Evolutionary conservation across 2,797 vertebrate species (phyloP).

Genomic region (Spea hammondii): DNA sequence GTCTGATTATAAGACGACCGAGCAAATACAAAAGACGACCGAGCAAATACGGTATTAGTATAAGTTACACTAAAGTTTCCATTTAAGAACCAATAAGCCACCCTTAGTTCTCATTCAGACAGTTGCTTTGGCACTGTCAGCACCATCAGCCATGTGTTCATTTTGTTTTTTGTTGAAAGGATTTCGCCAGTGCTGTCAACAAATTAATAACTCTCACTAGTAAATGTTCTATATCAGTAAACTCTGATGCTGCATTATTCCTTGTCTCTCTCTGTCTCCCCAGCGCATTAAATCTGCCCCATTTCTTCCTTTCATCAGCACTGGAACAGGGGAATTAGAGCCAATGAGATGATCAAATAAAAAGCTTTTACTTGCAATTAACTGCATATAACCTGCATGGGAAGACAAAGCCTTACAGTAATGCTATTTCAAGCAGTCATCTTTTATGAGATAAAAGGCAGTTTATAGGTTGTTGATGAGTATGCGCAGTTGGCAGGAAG

Average conservation of each 20-base stretch:
- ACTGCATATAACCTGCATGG: conserved; percentile 30
- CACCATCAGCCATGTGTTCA: too few species aligned
- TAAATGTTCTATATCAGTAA: not conserved
- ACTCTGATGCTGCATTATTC: not conserved
- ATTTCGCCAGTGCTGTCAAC: not conserved
- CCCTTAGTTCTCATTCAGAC: too few species aligned
- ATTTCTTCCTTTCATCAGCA: conserved; percentile 31
- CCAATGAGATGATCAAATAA: conserved; percentile 25
- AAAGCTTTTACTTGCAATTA: conserved; percentile 40
- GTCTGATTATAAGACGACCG: too few species aligned
- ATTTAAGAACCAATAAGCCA: too few species aligned
- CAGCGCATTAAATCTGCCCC: conserved; percentile 9
- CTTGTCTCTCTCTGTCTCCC: not conserved
- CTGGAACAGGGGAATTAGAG: not conserved
- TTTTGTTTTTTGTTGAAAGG: not conserved
- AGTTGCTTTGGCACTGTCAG: too few species aligned
- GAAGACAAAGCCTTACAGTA: conserved; percentile 15
- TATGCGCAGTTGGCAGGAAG: conserved; percentile 36
- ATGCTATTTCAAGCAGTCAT: conserved; percentile 34
- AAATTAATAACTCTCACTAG: not conserved
- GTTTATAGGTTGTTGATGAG: conserved; percentile 43
- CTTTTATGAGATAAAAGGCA: conserved; percentile 29
- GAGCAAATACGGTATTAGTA: too few species aligned
- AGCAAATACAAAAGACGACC: too few species aligned
- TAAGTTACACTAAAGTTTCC: too few species aligned